Evolutionary conservation across 1,140 invertebrate genomes (phyloP).

Genomic region (Reticulitermes speratus): DNA sequence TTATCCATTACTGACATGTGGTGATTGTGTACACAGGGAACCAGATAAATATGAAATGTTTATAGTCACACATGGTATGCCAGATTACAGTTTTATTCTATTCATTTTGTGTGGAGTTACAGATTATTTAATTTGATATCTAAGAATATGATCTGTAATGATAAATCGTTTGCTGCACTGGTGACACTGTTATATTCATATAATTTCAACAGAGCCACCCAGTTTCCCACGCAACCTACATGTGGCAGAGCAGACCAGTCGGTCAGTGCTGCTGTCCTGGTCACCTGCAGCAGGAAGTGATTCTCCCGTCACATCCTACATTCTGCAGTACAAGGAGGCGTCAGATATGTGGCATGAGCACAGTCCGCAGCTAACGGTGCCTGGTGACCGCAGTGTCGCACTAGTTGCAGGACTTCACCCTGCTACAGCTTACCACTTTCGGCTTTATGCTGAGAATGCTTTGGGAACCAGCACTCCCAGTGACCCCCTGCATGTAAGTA

Average conservation of each 20-base stretch:
- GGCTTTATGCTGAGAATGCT: slow-evolving; percentile 65
- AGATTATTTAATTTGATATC: too few relatives aligned
- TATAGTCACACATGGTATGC: too few relatives aligned
- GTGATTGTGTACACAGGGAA: too few relatives aligned
- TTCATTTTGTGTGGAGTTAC: too few relatives aligned
- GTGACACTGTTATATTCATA: not conserved
- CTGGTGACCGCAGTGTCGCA: slow-evolving; percentile 56
- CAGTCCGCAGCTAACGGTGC: slow-evolving; percentile 53
- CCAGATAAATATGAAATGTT: too few relatives aligned
- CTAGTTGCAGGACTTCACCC: slow-evolving; percentile 61
- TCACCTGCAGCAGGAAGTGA: slow-evolving; percentile 53
- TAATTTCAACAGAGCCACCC: slow-evolving; percentile 53
- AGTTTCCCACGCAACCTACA: slow-evolving; percentile 62
- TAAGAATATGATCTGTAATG: too few relatives aligned
- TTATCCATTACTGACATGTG: too few relatives aligned
- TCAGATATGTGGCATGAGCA: slow-evolving; percentile 58
- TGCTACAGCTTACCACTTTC: slow-evolving; percentile 64
- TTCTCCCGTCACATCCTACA: slow-evolving; percentile 59
- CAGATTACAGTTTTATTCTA: too few relatives aligned
- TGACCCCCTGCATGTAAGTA: slow-evolving; percentile 55
- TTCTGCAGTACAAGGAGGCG: slow-evolving; percentile 61
- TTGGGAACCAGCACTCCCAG: slow-evolving; percentile 64
- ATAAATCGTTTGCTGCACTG: too few relatives aligned
- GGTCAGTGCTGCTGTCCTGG: slow-evolving; percentile 60
- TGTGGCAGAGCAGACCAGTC: slow-evolving; percentile 57